A percentile compares a stretch with the other conserved stretches of the same genome.
These are phyloP conservation scores for Helogale parvula DNA, from an alignment of 2,113 vertebrate species.

Conservation along the genomic window DNA sequence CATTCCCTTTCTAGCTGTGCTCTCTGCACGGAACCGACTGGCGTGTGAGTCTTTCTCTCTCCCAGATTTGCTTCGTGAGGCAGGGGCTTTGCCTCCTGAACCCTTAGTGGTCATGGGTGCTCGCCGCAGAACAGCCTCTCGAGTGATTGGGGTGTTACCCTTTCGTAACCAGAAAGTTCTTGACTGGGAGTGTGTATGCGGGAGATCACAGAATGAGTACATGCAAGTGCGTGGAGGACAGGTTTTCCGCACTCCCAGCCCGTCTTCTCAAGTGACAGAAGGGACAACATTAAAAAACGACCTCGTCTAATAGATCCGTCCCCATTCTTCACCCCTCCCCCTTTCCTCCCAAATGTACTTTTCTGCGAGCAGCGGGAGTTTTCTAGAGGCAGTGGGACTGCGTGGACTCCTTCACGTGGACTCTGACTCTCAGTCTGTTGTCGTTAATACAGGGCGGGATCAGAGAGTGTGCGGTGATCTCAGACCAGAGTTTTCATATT, in stretches of 20 bases:
- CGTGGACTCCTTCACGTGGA: not conserved
- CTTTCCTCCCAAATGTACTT: accelerated
- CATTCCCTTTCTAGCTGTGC: too few relatives aligned
- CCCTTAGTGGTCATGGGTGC: not conserved
- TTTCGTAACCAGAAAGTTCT: not conserved
- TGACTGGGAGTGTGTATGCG: not conserved
- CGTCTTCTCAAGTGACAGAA: not conserved
- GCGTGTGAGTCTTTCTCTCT: not conserved
- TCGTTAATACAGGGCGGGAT: not conserved
- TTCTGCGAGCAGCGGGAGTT: not conserved
- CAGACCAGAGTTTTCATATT: not conserved
- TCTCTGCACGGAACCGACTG: accelerated
- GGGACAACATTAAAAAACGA: not conserved
- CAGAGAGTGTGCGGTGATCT: not conserved
- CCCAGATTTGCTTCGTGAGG: not conserved
- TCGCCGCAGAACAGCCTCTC: not conserved
- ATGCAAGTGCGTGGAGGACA: not conserved
- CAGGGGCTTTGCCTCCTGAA: not conserved
- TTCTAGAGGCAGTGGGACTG: not conserved
- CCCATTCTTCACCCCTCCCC: accelerated
- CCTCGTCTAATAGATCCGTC: too few relatives aligned
- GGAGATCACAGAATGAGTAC: not conserved
- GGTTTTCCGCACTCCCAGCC: not conserved
- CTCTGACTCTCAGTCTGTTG: not conserved
- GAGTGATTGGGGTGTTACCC: not conserved